Conservation (phyloP, 1,140 invertebrate genomes). For the Cydia splendana region DNA sequence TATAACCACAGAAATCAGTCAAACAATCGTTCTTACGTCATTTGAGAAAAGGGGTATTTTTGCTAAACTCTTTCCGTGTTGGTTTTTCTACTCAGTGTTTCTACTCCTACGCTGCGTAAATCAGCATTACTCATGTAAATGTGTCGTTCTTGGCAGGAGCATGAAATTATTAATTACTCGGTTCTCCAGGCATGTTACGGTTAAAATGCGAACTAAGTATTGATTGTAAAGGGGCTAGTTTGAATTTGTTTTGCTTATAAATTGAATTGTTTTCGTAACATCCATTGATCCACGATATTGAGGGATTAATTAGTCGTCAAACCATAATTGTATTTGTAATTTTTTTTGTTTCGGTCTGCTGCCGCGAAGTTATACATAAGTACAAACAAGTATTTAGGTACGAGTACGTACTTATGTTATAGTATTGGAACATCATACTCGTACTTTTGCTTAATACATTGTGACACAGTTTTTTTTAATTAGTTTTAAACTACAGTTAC, state of each 20-base stretch:
- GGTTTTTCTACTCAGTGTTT: neutral
- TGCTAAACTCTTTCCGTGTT: neutral
- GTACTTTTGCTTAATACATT: no score
- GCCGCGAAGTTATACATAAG: no score
- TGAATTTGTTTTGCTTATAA: neutral
- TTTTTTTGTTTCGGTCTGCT: neutral
- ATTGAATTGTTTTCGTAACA: neutral
- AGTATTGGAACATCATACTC: no score
- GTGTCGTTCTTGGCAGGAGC: slow-evolving; percentile 44
- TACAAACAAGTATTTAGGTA: no score
- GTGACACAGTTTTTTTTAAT: no score
- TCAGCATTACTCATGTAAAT: slow-evolving; percentile 47
- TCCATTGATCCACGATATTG: neutral
- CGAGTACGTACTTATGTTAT: no score
- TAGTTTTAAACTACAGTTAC: no score
- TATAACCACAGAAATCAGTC: no score
- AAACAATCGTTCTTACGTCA: no score
- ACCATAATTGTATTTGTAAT: neutral
- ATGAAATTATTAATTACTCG: slow-evolving; percentile 46
- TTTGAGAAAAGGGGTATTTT: no score
- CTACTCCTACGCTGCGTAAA: slow-evolving; percentile 37
- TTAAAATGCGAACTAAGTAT: slow-evolving; percentile 7
- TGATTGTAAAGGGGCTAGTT: neutral
- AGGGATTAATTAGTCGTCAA: neutral
- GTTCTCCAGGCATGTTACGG: slow-evolving; percentile 36